Percentiles rank a stretch among this genome's conserved stretches.
phyloP scores from a whole-genome alignment of 2,113 vertebrate genomes.

The Semnopithecus entellus region DNA sequence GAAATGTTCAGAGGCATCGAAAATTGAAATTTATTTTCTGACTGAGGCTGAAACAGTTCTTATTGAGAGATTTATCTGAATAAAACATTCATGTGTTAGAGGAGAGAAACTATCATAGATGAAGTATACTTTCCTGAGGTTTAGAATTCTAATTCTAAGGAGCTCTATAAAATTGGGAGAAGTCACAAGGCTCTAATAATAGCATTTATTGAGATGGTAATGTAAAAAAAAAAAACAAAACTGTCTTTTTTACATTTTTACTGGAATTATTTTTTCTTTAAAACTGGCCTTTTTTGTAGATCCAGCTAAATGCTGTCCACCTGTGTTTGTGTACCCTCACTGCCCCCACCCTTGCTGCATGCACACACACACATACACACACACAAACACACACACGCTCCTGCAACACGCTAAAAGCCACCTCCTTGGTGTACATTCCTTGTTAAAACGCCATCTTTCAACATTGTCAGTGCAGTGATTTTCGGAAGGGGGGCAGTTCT shows the following conservation, averaged over 20 bases:
- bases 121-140: background rate
- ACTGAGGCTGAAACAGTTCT: background rate
- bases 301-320: background rate
- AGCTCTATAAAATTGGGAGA: background rate
- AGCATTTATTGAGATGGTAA: background rate
- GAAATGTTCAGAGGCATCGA: background rate
- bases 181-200: background rate
- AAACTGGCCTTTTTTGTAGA: background rate
- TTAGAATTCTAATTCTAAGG: background rate
- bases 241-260: background rate
- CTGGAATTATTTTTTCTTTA: background rate
- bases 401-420: background rate
- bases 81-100: background rate
- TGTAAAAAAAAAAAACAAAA: background rate
- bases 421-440: background rate
- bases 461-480: no score
- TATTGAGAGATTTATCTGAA: background rate
- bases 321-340: background rate
- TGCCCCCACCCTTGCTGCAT: fast-evolving
- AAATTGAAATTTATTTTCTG: slow-evolving; percentile 19
- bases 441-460: background rate
- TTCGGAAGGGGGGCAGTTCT: background rate
- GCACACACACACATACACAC: background rate
- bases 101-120: background rate
- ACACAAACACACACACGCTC: no score